Evolutionary conservation across 2,797 vertebrate species (phyloP), one percentile per base, ranked within the genome.

Genomic region (Microctenopoma lineatum): DNA sequence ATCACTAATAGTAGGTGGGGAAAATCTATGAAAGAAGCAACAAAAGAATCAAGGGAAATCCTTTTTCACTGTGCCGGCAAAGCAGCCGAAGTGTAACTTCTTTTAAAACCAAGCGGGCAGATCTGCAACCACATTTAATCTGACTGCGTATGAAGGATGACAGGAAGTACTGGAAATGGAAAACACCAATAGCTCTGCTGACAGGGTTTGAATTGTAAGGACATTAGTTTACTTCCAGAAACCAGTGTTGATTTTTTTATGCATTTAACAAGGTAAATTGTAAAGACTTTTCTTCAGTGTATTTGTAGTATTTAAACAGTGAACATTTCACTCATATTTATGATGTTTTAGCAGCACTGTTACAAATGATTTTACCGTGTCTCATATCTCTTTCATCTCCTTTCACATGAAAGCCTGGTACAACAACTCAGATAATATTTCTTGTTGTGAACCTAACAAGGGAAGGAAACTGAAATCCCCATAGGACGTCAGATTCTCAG

Each of bases 391-490:
- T 18, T 46, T 73, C 3, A 56, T 72, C 38, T 63, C 3, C 5
- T 66, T 62, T 50, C 12, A 66, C 57, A 53, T 55, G 16, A 81
- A 61, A 26, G n/a, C 65, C 16, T 55, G 11, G 6, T 47, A 21
- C 2, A 32, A 52, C 12, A 68, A 6, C 45, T 53, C 52, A 48
- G 59, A 32, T 38, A 15, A 42, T 52, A 26, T 36, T 36, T 70
- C 12, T 60, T 34, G 38, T 60, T 34, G 32, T 0, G 4, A 34
- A 73, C 21, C 36, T n/a, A 47, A 0, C 2, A 36, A 57, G 55
- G 13, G 21, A 59, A 66, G 26, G 46, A 63, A 41, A 66, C 26
- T 66, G 63, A 83, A 89, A 87, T 81, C 64, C 85, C 85, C 84
- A 66, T 34, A 70, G 59, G 45, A 73, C 15, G 52, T 84, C 78